These are phyloP conservation scores for Anabacerthia variegaticeps DNA, from an alignment of 2,797 vertebrate species.

Conservation along the genomic window DNA sequence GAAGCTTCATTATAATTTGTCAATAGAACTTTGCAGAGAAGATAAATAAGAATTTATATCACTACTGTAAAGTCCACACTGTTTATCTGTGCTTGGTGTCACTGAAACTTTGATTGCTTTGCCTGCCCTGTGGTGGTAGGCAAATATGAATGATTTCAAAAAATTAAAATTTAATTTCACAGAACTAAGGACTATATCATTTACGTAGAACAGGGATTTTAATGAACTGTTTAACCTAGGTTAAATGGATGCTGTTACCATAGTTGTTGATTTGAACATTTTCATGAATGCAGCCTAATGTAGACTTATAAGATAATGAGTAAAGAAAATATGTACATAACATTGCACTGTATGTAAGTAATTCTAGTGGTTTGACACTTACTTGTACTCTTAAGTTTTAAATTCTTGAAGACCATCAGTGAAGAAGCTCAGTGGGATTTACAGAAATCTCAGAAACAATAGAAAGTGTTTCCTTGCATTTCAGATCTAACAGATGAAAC, in stretches of 20 bases:
- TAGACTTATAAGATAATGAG: neutral
- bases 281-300: neutral
- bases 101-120: neutral
- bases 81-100: neutral
- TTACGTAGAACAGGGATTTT: neutral
- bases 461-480: neutral
- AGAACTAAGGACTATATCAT: neutral
- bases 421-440: neutral
- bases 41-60: neutral
- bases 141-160: neutral
- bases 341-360: neutral
- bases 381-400: accelerated
- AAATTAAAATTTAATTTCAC: neutral
- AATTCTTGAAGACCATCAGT: neutral
- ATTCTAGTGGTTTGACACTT: neutral
- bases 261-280: neutral
- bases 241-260: neutral
- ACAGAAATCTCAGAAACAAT: neutral
- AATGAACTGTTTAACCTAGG: neutral
- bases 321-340: neutral
- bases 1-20: neutral
- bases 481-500: neutral
- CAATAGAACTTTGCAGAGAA: neutral
- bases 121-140: neutral
- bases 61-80: neutral